Percentiles rank a stretch among this genome's conserved stretches.
Conservation (phyloP, 1,140 invertebrate species). For the Trachymyrmex septentrionalis region DNA sequence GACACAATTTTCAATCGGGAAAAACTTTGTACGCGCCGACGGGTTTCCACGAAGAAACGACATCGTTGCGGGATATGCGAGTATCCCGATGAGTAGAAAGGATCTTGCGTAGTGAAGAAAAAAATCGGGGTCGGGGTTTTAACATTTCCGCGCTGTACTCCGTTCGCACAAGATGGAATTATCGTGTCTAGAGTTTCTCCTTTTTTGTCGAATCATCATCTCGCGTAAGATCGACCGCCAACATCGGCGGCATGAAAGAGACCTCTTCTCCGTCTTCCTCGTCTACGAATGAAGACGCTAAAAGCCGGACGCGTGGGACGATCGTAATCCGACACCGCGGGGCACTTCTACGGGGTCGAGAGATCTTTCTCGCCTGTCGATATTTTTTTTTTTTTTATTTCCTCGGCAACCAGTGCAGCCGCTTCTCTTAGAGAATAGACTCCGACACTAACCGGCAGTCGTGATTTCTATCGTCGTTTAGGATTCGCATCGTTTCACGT, state of each 20-base stretch:
- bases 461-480: conserved; percentile 27
- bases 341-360: conserved; percentile 39
- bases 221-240: conserved; percentile 47
- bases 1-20: background rate
- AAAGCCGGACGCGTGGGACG: conserved; percentile 64
- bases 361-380: conserved; percentile 3
- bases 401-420: background rate
- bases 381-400: conserved; percentile 42
- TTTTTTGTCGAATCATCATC: conserved; percentile 70
- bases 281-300: conserved; percentile 58
- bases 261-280: conserved; percentile 19
- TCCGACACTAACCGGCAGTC: background rate
- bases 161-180: conserved; percentile 33
- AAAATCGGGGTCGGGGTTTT: background rate
- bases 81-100: background rate
- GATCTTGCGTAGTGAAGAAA: background rate
- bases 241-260: conserved; percentile 58
- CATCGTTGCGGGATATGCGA: background rate
- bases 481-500: background rate
- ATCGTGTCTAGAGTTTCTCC: conserved; percentile 62
- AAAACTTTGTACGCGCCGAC: conserved; percentile 3
- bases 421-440: conserved; percentile 37
- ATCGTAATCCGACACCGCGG: conserved; percentile 63
- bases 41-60: conserved; percentile 4
- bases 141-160: conserved; percentile 4